These are phyloP conservation scores for Acanthurus lineatus DNA, from an alignment of 2,797 vertebrate species.

Conservation along the genomic window DNA sequence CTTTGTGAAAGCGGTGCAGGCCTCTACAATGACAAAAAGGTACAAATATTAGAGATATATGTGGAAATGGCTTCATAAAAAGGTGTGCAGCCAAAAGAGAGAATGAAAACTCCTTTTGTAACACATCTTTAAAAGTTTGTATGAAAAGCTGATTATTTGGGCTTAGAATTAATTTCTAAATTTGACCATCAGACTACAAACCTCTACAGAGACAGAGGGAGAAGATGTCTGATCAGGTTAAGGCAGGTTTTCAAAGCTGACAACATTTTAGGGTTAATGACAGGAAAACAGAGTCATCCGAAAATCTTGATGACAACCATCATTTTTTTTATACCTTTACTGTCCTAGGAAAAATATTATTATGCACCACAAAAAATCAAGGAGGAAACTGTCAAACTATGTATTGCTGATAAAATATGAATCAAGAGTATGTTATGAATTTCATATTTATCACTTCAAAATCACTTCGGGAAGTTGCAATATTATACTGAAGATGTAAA, in stretches of 20 bases:
- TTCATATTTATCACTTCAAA: no score
- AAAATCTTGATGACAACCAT: no score
- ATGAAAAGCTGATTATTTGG: not conserved
- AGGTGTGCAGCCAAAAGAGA: not conserved
- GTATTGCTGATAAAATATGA: no score
- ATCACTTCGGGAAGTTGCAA: no score
- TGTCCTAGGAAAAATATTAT: no score
- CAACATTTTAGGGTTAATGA: not conserved
- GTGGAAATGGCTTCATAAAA: not conserved
- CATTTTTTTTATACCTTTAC: no score
- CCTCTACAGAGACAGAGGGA: not conserved
- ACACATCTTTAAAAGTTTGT: not conserved
- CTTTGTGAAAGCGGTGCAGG: slow-evolving; percentile 10
- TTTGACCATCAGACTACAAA: not conserved
- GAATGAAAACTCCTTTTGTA: not conserved
- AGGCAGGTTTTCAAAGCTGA: not conserved
- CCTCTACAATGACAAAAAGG: not conserved
- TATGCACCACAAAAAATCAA: no score
- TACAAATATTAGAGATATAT: not conserved
- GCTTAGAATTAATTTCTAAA: not conserved
- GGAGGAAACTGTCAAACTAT: no score
- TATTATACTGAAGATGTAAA: no score
- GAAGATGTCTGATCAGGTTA: not conserved
- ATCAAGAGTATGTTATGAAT: no score
- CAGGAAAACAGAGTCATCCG: not conserved